These are phyloP conservation scores for Hydroisotoma schaefferi DNA, from an alignment of 2,888 invertebrate species.

Conservation along the genomic window DNA sequence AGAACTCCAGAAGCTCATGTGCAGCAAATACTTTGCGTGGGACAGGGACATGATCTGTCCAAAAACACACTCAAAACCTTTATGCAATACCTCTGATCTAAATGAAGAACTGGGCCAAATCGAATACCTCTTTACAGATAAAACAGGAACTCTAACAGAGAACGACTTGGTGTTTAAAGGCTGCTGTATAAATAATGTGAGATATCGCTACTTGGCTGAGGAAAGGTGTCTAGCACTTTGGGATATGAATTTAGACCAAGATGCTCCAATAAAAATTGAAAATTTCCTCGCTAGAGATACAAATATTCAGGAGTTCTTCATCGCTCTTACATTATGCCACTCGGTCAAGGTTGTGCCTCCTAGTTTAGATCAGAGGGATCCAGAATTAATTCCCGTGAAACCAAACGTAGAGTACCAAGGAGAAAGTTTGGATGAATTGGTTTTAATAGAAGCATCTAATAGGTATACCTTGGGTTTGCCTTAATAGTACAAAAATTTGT, in stretches of 20 bases:
- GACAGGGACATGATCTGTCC: slow-evolving; percentile 87
- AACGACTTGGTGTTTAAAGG: slow-evolving; percentile 98
- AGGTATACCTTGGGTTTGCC: slow-evolving; percentile 55
- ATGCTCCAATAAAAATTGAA: too few species aligned
- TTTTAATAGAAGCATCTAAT: slow-evolving; percentile 80
- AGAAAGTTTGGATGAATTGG: slow-evolving; percentile 73
- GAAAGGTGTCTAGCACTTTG: background rate
- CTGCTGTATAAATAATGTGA: slow-evolving; percentile 63
- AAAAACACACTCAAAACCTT: slow-evolving; percentile 84
- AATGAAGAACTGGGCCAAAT: slow-evolving; percentile 96
- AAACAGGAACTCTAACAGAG: slow-evolving; percentile 97
- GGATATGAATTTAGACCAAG: too few species aligned
- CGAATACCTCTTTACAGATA: slow-evolving; percentile 91
- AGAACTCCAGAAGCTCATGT: slow-evolving; percentile 62
- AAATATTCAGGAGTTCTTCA: too few species aligned
- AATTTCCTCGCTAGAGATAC: too few species aligned
- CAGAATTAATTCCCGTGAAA: background rate
- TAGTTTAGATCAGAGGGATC: slow-evolving; percentile 2
- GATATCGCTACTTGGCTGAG: slow-evolving; percentile 57
- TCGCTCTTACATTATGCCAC: slow-evolving; percentile 96
- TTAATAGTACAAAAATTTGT: background rate
- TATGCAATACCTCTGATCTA: slow-evolving; percentile 89
- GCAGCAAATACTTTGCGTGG: slow-evolving; percentile 84
- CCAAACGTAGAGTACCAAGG: slow-evolving; percentile 59
- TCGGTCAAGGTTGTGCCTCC: slow-evolving; percentile 62